phyloP scores from a whole-genome alignment of 2,888 invertebrate genomes.

The Diaperis boleti region DNA sequence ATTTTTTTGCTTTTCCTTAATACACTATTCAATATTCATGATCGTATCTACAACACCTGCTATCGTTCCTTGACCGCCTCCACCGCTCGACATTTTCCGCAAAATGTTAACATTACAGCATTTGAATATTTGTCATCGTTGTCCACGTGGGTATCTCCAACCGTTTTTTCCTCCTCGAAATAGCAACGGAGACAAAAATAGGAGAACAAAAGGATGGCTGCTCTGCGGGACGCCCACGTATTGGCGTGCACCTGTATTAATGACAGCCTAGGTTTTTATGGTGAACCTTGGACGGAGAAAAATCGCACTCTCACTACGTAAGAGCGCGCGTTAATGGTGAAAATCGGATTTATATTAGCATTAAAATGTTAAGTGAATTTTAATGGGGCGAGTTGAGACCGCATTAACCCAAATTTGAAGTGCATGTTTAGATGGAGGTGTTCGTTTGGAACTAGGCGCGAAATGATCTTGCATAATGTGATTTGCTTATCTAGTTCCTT shows the following conservation, averaged over 20 bases:
- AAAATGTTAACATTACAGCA: not conserved
- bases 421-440: no score
- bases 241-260: not conserved
- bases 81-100: not conserved
- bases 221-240: constrained; percentile 2
- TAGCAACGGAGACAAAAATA: constrained; percentile 1
- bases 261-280: not conserved
- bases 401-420: constrained; percentile 5
- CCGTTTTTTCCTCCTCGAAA: constrained; percentile 2
- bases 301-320: not conserved
- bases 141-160: not conserved
- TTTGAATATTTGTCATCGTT: constrained; percentile 8
- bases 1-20: no score
- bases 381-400: not conserved
- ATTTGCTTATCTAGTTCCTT: no score
- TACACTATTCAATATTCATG: constrained; percentile 15
- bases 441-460: no score
- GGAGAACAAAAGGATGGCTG: constrained; percentile 1
- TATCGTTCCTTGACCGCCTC: constrained; percentile 8
- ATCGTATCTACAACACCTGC: constrained; percentile 7
- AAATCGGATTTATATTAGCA: constrained; percentile 1
- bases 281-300: constrained; percentile 5
- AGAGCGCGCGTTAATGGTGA: not conserved
- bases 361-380: constrained; percentile 15
- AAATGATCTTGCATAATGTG: no score